These are phyloP conservation scores for Diglossa cyanea DNA, from an alignment of 2,797 vertebrate genomes.

Conservation along the genomic window DNA sequence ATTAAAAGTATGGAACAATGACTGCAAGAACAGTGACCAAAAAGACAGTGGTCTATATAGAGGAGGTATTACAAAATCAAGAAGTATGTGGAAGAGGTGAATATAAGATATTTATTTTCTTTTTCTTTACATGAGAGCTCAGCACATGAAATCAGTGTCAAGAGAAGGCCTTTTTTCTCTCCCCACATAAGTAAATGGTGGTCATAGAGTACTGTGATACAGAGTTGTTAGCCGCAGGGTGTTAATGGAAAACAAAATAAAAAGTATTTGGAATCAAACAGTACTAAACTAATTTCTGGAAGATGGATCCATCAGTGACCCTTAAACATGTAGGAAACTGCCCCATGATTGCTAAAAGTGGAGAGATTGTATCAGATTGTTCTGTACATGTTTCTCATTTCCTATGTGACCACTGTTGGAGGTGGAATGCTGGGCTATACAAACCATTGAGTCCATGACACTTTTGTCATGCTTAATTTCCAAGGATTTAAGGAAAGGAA, in stretches of 20 bases:
- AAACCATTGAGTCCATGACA: neutral
- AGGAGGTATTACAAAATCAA: neutral
- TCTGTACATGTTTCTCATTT: neutral
- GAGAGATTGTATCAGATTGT: neutral
- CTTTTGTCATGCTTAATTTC: neutral
- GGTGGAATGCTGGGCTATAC: fast-evolving
- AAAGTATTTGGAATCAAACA: neutral
- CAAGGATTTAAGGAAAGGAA: neutral
- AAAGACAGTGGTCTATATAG: neutral
- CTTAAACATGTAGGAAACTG: neutral
- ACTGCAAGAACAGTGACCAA: neutral
- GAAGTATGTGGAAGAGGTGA: neutral
- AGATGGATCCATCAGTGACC: neutral
- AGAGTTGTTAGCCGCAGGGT: neutral
- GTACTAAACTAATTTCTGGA: neutral
- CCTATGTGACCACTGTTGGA: neutral
- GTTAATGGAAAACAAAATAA: neutral
- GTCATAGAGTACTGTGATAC: fast-evolving
- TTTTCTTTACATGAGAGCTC: neutral
- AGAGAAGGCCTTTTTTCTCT: neutral
- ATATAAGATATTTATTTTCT: neutral
- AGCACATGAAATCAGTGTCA: neutral
- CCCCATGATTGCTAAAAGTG: neutral
- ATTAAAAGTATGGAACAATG: neutral
- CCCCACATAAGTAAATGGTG: neutral